A percentile compares a stretch with the other conserved stretches of the same genome.
Evolutionary conservation across 2,888 invertebrate genomes (phyloP).

Genomic region (Limnephilus lunatus): DNA sequence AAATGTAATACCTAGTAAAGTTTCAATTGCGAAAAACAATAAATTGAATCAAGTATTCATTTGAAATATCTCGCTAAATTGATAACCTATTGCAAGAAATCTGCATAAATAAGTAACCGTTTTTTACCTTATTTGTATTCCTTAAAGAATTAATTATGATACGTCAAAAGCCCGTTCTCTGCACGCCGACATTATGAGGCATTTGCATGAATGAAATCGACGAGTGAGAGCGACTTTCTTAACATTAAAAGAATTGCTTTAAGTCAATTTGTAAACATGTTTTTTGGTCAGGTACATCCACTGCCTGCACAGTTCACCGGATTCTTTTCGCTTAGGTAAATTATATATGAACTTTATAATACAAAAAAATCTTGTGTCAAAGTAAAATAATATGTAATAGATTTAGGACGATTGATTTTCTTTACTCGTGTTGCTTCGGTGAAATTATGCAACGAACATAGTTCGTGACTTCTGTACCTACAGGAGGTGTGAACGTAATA

Average conservation of each 20-base stretch:
- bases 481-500: not conserved
- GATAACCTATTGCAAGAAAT: not conserved
- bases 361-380: not conserved
- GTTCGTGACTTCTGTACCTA: not conserved
- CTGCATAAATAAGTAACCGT: not conserved
- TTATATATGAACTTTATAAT: not conserved
- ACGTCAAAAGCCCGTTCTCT: not conserved
- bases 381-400: not conserved
- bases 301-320: not conserved
- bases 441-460: not conserved
- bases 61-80: not conserved
- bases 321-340: not conserved
- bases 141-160: not conserved
- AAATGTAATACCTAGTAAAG: not conserved
- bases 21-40: not conserved
- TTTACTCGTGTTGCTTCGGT: not conserved
- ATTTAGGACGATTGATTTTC: not conserved
- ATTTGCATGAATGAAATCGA: conserved; percentile 31
- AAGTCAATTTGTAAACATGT: conserved; percentile 42
- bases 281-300: conserved; percentile 2
- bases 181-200: not conserved
- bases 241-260: conserved; percentile 25
- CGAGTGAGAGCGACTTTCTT: conserved; percentile 35
- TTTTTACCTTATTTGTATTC: not conserved
- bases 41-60: not conserved